Percentiles rank a stretch among this genome's conserved stretches.
Conservation (phyloP, 2,113 vertebrate species). For the Columba janthina region DNA sequence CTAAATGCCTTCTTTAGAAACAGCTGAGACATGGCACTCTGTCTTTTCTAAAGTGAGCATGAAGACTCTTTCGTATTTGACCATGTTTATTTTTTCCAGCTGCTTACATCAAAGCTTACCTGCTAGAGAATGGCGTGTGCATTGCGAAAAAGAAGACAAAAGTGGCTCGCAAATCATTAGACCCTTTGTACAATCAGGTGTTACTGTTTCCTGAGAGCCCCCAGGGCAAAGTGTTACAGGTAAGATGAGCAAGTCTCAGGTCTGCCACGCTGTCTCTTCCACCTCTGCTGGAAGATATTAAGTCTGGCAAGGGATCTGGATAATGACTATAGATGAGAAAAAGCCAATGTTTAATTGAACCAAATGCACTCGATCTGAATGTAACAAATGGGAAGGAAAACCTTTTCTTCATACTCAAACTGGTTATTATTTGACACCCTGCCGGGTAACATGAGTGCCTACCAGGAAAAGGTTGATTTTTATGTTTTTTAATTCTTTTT, state of each 20-base stretch:
- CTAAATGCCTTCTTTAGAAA: not conserved
- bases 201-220: constrained; percentile 94
- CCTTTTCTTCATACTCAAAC: not conserved
- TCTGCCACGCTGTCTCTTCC: not conserved
- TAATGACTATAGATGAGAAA: not conserved
- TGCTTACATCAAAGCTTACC: constrained; percentile 98
- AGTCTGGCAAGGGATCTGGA: not conserved
- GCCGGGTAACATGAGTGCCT: not conserved
- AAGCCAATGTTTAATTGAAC: not conserved
- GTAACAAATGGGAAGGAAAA: not conserved
- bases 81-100: constrained; percentile 74
- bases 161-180: constrained; percentile 92
- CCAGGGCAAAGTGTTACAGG: constrained; percentile 98
- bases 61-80: not conserved
- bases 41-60: not conserved
- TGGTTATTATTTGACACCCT: not conserved
- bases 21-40: not conserved
- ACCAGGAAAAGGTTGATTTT: not conserved
- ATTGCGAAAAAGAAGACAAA: constrained; percentile 99
- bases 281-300: not conserved
- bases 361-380: fast-evolving
- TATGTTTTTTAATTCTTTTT: not conserved
- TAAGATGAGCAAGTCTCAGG: constrained; percentile 59
- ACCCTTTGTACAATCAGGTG: constrained; percentile 97
- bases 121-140: constrained; percentile 93